Evolutionary conservation across 1,140 invertebrate genomes (phyloP).

Genomic region (Odontomachus brunneus): DNA sequence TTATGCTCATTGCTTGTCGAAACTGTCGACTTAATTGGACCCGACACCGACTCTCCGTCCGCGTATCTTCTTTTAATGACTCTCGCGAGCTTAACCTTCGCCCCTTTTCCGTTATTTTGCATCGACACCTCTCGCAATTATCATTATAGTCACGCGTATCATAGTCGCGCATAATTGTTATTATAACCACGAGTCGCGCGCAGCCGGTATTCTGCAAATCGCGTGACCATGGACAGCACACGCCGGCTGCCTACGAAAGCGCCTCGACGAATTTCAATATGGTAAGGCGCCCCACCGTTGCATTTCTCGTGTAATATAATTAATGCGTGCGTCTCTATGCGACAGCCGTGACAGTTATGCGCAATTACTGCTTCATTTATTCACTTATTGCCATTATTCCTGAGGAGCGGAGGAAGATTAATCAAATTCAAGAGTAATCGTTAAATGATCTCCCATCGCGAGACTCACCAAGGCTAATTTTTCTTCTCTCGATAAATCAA

Average conservation of each 20-base stretch:
- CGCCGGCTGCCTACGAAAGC: constrained; percentile 65
- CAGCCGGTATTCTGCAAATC: constrained; percentile 66
- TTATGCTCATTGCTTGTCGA: background rate
- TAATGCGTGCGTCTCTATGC: background rate
- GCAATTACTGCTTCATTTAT: too few relatives aligned
- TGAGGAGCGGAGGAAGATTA: too few relatives aligned
- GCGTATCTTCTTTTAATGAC: background rate
- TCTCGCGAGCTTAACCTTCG: constrained; percentile 62
- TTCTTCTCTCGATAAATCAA: constrained; percentile 14
- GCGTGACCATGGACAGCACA: constrained; percentile 47
- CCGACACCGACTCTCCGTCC: background rate
- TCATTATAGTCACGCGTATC: constrained; percentile 49
- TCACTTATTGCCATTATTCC: too few relatives aligned
- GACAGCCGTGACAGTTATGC: too few relatives aligned
- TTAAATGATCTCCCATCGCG: too few relatives aligned
- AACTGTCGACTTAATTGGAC: background rate
- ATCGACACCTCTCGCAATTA: constrained; percentile 48
- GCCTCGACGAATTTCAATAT: constrained; percentile 64
- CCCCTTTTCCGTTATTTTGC: constrained; percentile 65
- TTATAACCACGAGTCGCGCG: constrained; percentile 67
- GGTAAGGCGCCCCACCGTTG: background rate
- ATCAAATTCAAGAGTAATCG: too few relatives aligned
- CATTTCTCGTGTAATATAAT: constrained; percentile 20
- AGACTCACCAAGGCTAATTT: background rate
- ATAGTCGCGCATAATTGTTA: constrained; percentile 53